A percentile compares a stretch with the other conserved stretches of the same genome.
Evolutionary conservation across 2,113 vertebrate species (phyloP).

Genomic region (Syngnathoides biaculeatus): DNA sequence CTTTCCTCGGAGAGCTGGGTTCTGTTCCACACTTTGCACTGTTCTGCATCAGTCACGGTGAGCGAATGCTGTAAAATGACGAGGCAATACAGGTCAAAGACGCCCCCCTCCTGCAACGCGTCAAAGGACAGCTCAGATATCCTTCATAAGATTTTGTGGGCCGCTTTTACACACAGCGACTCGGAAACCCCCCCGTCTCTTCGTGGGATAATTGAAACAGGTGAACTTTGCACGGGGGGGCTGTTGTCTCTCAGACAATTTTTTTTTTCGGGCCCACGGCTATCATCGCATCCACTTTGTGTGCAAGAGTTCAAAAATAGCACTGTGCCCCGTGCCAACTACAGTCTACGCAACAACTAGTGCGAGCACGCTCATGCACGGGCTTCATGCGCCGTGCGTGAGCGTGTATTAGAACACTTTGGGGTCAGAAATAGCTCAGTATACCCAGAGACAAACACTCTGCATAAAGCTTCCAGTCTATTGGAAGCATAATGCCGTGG

Average conservation of each 20-base stretch:
- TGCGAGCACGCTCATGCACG: conserved; percentile 14
- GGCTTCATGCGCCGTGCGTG: conserved; percentile 14
- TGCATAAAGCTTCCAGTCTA: conserved; percentile 22
- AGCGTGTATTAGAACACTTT: conserved; percentile 65
- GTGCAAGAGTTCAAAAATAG: conserved; percentile 23
- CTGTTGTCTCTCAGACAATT: conserved; percentile 18
- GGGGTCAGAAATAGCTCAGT: conserved; percentile 64
- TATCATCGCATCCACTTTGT: conserved; percentile 9
- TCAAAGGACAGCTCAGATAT: conserved; percentile 36
- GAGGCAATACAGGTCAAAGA: conserved; percentile 8
- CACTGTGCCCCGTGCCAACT: conserved; percentile 9
- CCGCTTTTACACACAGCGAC: neutral
- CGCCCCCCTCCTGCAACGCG: conserved; percentile 20
- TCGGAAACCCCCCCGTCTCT: conserved; percentile 24
- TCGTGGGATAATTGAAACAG: conserved; percentile 16
- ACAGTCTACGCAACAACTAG: conserved; percentile 1
- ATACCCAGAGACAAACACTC: conserved; percentile 58
- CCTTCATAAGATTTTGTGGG: conserved; percentile 4
- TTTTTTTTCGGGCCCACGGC: conserved; percentile 8
- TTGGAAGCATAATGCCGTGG: neutral
- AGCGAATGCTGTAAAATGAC: neutral
- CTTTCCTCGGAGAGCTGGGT: neutral
- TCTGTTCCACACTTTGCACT: neutral
- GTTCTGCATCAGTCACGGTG: conserved; percentile 8
- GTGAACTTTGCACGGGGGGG: conserved; percentile 17